These are phyloP conservation scores for Parazoanthus atlanticus DNA, from an alignment of 92 coral and sea anemone genomes.

Conservation along the genomic window DNA sequence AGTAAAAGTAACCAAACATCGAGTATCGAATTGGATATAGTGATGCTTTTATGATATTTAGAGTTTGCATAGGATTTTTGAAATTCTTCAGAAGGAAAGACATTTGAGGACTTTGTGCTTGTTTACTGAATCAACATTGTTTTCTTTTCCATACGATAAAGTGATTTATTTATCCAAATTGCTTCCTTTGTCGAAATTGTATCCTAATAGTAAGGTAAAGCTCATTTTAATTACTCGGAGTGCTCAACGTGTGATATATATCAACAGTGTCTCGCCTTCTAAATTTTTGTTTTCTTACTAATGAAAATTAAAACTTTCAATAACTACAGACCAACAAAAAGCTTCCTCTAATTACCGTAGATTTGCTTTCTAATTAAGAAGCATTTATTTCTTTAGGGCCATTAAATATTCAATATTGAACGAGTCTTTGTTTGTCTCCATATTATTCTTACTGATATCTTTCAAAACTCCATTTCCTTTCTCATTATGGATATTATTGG, in stretches of 20 bases:
- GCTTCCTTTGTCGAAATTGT: neutral
- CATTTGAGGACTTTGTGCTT: neutral
- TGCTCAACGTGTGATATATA: slow-evolving; percentile 23
- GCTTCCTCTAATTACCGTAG: slow-evolving; percentile 27
- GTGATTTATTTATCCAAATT: neutral
- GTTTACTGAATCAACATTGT: neutral
- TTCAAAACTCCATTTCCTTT: slow-evolving; percentile 37
- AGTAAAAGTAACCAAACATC: neutral
- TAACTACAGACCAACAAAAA: slow-evolving; percentile 6
- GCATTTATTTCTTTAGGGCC: neutral
- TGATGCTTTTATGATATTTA: neutral
- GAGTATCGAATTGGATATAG: neutral
- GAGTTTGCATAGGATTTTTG: neutral
- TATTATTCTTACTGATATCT: neutral
- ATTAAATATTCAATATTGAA: slow-evolving; percentile 1
- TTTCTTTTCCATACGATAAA: neutral
- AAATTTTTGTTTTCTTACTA: slow-evolving; percentile 4
- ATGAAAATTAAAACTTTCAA: slow-evolving; percentile 17
- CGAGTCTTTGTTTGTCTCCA: slow-evolving; percentile 16
- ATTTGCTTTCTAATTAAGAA: slow-evolving; percentile 1
- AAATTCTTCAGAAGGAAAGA: neutral
- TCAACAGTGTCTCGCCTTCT: slow-evolving; percentile 22
- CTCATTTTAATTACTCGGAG: slow-evolving; percentile 19
- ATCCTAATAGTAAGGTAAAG: slow-evolving; percentile 16
- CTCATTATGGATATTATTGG: slow-evolving; percentile 1